Conservation (phyloP, 2,113 vertebrate species). For the Potamarius usumacintae region DNA sequence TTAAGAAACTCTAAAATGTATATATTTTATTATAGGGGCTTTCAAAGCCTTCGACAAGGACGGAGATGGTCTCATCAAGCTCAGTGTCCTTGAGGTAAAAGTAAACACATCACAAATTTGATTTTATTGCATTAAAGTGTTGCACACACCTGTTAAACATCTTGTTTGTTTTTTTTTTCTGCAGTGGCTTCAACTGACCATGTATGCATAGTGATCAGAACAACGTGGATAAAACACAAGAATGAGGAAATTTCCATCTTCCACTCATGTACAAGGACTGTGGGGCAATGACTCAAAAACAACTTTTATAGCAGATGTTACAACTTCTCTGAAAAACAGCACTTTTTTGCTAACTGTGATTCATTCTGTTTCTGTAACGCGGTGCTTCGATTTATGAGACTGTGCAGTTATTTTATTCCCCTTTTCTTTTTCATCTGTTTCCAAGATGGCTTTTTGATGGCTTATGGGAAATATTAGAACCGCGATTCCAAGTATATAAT, state of each 20-base stretch:
- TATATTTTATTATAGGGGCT: conserved; percentile 75
- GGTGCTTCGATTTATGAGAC: background rate
- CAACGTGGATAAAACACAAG: background rate
- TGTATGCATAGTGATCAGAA: conserved; percentile 80
- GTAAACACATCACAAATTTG: background rate
- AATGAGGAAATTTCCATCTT: background rate
- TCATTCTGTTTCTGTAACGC: background rate
- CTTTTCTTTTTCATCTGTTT: background rate
- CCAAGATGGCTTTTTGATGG: background rate
- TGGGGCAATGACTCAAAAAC: background rate
- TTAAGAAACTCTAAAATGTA: background rate
- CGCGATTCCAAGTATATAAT: background rate
- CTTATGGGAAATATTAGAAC: background rate
- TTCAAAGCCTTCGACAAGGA: conserved; percentile 96
- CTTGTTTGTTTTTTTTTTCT: background rate
- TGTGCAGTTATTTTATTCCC: background rate
- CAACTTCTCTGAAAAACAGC: background rate
- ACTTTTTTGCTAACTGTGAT: background rate
- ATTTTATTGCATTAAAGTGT: background rate
- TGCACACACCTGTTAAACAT: background rate
- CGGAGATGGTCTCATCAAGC: conserved; percentile 92
- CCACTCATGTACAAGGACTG: background rate
- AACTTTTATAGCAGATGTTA: background rate
- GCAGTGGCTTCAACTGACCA: conserved; percentile 96
- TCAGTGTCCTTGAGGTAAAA: conserved; percentile 92